Conservation (phyloP, 2,888 invertebrate species). For the Andricus curvator region DNA sequence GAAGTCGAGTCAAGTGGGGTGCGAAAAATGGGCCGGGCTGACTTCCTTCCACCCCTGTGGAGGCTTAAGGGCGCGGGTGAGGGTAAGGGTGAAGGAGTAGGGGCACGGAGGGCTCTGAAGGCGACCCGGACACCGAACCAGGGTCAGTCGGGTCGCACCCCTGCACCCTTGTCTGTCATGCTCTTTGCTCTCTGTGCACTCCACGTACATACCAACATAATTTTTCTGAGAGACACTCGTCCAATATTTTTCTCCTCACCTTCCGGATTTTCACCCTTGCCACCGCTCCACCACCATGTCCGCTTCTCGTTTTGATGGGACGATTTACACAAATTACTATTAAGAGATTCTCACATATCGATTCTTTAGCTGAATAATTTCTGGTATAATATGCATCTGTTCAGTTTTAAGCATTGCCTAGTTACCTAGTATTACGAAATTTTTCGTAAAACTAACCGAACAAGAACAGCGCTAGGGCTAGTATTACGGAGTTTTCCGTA, state of each 20-base stretch:
- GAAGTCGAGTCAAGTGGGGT: conserved; percentile 75
- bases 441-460: too few species aligned
- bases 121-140: conserved; percentile 71
- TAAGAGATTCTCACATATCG: not conserved
- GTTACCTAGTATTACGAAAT: too few species aligned
- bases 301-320: conserved; percentile 3
- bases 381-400: not conserved
- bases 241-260: conserved; percentile 51
- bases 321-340: conserved; percentile 36
- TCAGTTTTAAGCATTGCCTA: not conserved
- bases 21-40: conserved; percentile 76
- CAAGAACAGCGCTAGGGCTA: too few species aligned
- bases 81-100: conserved; percentile 73
- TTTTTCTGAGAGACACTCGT: conserved; percentile 43
- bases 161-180: conserved; percentile 70
- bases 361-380: not conserved
- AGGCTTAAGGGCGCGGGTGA: conserved; percentile 68
- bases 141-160: conserved; percentile 77
- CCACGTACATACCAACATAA: conserved; percentile 54
- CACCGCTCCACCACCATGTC: not conserved
- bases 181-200: conserved; percentile 60
- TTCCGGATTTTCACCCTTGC: conserved; percentile 4
- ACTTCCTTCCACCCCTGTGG: conserved; percentile 69
- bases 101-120: conserved; percentile 69
- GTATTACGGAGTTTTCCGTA: too few species aligned